Evolutionary conservation across 1,140 invertebrate genomes (phyloP).

Genomic region (Dryas iulia): DNA sequence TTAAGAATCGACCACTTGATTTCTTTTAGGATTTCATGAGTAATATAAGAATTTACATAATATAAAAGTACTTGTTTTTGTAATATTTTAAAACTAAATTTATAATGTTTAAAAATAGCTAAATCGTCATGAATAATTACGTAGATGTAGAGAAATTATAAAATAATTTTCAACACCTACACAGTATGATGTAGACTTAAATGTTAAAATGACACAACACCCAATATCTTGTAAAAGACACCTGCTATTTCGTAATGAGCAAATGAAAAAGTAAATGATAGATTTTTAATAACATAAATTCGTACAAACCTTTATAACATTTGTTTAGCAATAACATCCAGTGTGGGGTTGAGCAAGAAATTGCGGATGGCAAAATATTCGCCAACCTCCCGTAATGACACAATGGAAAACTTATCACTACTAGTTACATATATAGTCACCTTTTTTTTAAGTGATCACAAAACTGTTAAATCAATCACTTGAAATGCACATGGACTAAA

Average conservation of each 20-base stretch:
- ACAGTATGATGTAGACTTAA: slow-evolving; percentile 53
- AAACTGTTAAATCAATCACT: slow-evolving; percentile 36
- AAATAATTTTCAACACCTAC: slow-evolving; percentile 55
- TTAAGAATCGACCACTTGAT: background rate
- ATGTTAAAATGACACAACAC: slow-evolving; percentile 44
- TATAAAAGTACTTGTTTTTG: too few species aligned
- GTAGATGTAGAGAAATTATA: slow-evolving; percentile 38
- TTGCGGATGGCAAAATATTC: slow-evolving; percentile 46
- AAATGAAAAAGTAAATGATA: background rate
- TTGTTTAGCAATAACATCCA: slow-evolving; percentile 50
- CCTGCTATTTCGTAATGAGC: slow-evolving; percentile 38
- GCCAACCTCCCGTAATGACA: slow-evolving; percentile 41
- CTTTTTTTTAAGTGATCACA: slow-evolving; percentile 35
- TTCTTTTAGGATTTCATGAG: background rate
- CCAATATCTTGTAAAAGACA: slow-evolving; percentile 35
- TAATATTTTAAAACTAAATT: background rate
- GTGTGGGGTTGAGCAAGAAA: slow-evolving; percentile 33
- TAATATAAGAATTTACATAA: background rate
- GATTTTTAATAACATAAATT: background rate
- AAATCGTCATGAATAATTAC: slow-evolving; percentile 39
- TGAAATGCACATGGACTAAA: slow-evolving; percentile 61
- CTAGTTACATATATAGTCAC: slow-evolving; percentile 34
- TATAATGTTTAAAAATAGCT: slow-evolving; percentile 31
- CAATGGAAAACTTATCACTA: slow-evolving; percentile 49
- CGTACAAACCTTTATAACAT: slow-evolving; percentile 73